phyloP scores from a whole-genome alignment of 2,797 vertebrate genomes.

The Pseudomugil gertrudae region DNA sequence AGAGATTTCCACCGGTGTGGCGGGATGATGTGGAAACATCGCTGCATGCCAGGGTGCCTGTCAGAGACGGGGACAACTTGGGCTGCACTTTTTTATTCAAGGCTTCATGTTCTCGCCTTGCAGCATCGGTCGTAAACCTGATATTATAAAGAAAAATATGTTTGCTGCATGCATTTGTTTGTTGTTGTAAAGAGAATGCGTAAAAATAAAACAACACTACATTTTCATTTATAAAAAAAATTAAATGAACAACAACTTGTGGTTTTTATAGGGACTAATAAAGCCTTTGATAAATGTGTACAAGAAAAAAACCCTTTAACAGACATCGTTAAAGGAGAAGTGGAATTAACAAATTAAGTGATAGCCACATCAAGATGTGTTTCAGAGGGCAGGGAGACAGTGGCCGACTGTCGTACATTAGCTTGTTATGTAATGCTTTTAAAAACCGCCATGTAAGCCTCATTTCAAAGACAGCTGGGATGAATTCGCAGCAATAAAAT shows the following conservation, averaged over 20 bases:
- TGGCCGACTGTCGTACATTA: conserved; percentile 51
- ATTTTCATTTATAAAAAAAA: conserved; percentile 29
- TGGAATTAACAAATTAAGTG: conserved; percentile 75
- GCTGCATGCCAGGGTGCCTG: conserved; percentile 88
- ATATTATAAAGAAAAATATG: background rate
- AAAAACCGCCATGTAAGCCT: conserved; percentile 60
- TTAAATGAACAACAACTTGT: conserved; percentile 12
- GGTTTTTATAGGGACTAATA: conserved; percentile 62
- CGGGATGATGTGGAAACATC: conserved; percentile 92
- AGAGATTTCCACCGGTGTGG: conserved; percentile 96
- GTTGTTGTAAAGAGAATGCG: conserved; percentile 43
- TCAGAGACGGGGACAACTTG: conserved; percentile 91
- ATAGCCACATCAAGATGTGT: conserved; percentile 80
- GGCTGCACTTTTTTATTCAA: conserved; percentile 95
- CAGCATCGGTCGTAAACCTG: conserved; percentile 97
- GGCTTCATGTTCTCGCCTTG: conserved; percentile 92
- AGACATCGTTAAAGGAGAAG: conserved; percentile 71
- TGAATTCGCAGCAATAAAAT: conserved; percentile 62
- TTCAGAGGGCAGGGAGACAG: conserved; percentile 67
- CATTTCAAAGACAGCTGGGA: conserved; percentile 70
- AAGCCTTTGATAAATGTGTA: conserved; percentile 73
- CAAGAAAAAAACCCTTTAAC: conserved; percentile 79
- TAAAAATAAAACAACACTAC: conserved; percentile 28
- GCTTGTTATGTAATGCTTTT: conserved; percentile 59
- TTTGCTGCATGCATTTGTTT: conserved; percentile 8